Evolutionary conservation across 2,888 invertebrate genomes (phyloP), one percentile per base, ranked within the genome.

Genomic region (Anticlea derivata): DNA sequence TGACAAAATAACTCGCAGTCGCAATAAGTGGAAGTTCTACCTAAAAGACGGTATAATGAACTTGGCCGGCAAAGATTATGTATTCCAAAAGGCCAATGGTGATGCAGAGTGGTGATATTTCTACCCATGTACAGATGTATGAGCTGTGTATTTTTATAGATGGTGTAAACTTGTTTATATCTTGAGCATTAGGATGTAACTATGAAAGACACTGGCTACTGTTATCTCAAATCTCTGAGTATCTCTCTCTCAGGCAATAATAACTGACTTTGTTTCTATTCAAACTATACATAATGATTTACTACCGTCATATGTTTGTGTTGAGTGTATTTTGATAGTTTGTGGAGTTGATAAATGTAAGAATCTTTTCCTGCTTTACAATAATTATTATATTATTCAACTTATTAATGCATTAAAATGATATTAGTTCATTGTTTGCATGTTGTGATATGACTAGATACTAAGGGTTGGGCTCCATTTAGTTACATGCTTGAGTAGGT

Each of bases 11-110:
- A 98, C 98, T 60, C 94, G 99, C 81, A 98, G 97, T 82, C 95
- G 99, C 73, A 99, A 98, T 86, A 98, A 98, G 86, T 99, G 99
- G 99, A 99, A 99, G 92, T 99, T 99, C 85, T 97, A 98, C 84
- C 92, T 99, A 60, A 99, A 99, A 91, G 99, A 99, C 91, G 99
- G 99, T 52, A 99, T 99, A 60, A 99, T 99, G 99, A 99, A 98
- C 92, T 94, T 99, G 75, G 95, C 95, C 64, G 99, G 99, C 34
- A 97, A 97, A 87, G 99, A 99, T 92, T 99, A 95, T 92, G 98
- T 99, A 73, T 99, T 99, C 92, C 99, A 99, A 91, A 98, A 98
- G 92, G 98, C 99, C 7, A 97, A 96, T 73, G 99, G 99, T 64
- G 99, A 99, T 92, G 99, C 99, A 13, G 99, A 99, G 84, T 99